Base-by-base conservation (phyloP, 1,140 invertebrate genomes). In the Lasioglossum baleicum region DNA sequence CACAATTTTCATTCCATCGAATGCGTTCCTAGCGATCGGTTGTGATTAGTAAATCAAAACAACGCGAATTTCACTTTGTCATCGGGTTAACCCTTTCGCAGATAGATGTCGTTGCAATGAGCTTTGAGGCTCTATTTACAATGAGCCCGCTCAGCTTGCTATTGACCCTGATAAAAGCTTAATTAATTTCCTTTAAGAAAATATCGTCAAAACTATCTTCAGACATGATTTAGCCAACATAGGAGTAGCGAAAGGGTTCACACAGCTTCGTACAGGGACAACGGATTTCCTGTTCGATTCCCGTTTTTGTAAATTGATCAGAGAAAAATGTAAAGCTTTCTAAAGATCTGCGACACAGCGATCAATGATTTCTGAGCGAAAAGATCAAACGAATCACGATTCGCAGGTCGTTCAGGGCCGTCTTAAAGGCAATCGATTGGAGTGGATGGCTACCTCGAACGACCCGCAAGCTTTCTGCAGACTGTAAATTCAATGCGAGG, bases 1-100 rank as follows among this genome's bases (percentile, higher is more conserved):
- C 44, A 48, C 1, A 17, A 51, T 69, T 63, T 80, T 75, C 64
- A 58, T 69, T 75, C 48, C 68, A 22, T 35, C 40, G 15, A 74
- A 22, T 2, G 8, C n/a, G 53, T 77, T 63, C 7, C 5, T 13
- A 0, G 26, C 22, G 15, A 5, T 65, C 13, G 8, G 20, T 58
- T 58, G 6, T 8, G 13, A n/a, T n/a, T 7, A 6, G 56, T n/a
- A n/a, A 58, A 7, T 58, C n/a, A 58, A 58, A 8, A 58, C 20
- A n/a, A n/a, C n/a, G 8, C 7, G 0, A 8, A n/a, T n/a, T 58
- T n/a, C 17, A 58, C 56, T 58, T 58, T 20, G 8, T 7, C 6
- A 6, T 6, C 56, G 8, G 7, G 8, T 58, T 53, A 4, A 53
- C 15, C 44, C 44, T 48, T 53, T 53, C 3, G 51, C 51, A 13